These are phyloP conservation scores for Darevskia mixta DNA, from an alignment of 2,797 vertebrate genomes.

Conservation along the genomic window DNA sequence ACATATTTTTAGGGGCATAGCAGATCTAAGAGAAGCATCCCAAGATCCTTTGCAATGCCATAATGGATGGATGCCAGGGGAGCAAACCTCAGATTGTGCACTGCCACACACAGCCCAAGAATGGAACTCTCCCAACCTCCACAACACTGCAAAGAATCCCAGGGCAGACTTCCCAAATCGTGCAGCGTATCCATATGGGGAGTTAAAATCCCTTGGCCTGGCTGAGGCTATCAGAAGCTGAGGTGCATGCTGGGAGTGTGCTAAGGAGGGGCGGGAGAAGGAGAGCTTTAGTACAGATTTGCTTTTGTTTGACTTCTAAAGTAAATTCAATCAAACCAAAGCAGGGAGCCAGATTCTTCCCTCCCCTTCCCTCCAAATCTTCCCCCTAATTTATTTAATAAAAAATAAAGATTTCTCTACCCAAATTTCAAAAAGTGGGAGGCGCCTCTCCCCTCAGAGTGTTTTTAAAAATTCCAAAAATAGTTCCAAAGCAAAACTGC, in stretches of 20 bases:
- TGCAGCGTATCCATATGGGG: neutral
- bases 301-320: neutral
- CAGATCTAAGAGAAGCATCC: neutral
- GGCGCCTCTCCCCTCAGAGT: slow-evolving; percentile 32
- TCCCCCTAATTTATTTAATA: slow-evolving; percentile 19
- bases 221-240: neutral
- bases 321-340: slow-evolving; percentile 38
- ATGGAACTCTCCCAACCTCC: neutral
- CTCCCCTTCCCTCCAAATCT: slow-evolving; percentile 10
- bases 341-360: slow-evolving; percentile 26
- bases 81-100: neutral
- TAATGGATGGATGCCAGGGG: neutral
- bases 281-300: slow-evolving; percentile 10
- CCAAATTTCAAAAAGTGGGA: slow-evolving; percentile 54
- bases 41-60: neutral
- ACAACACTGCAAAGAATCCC: neutral
- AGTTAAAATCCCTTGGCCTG: neutral
- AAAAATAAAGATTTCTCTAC: slow-evolving; percentile 61
- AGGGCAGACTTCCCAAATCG: neutral
- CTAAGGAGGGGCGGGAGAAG: slow-evolving; percentile 4
- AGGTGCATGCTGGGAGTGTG: neutral
- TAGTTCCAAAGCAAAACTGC: slow-evolving; percentile 46
- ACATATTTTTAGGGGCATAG: neutral
- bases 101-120: neutral
- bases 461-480: slow-evolving; percentile 65